These are phyloP conservation scores for Myoxocephalus aenaeus DNA, from an alignment of 2,797 vertebrate species.

Conservation along the genomic window DNA sequence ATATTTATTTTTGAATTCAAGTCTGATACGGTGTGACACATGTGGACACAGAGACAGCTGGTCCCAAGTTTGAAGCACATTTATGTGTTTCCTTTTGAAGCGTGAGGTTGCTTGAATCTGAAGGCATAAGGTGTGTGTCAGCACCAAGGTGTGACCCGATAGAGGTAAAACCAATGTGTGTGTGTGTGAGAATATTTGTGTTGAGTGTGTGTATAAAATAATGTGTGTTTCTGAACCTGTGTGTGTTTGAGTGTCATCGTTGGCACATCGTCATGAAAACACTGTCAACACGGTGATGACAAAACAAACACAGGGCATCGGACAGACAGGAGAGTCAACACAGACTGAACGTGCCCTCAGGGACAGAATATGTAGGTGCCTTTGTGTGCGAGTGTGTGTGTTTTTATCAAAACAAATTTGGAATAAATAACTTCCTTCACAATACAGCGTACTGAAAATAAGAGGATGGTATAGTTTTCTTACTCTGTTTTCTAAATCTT, in stretches of 20 bases:
- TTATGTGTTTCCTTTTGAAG: constrained; percentile 30
- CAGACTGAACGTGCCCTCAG: constrained; percentile 39
- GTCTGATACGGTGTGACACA: constrained; percentile 37
- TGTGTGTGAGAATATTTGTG: constrained; percentile 1
- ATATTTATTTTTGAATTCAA: background rate
- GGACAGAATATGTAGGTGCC: constrained; percentile 16
- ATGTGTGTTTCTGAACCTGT: constrained; percentile 25
- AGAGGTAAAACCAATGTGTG: constrained; percentile 31
- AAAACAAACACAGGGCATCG: constrained; percentile 46
- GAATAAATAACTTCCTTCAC: background rate
- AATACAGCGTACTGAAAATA: background rate
- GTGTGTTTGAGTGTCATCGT: constrained; percentile 29
- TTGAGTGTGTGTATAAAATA: constrained; percentile 18
- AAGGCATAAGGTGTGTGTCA: constrained; percentile 55
- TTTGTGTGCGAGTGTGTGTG: background rate
- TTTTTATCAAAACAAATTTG: background rate
- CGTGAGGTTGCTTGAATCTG: constrained; percentile 51
- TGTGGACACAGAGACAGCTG: constrained; percentile 36
- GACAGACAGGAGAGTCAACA: constrained; percentile 60
- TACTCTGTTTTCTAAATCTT: background rate
- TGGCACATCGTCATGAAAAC: constrained; percentile 45
- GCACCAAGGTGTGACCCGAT: constrained; percentile 57
- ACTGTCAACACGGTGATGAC: constrained; percentile 46
- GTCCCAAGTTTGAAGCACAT: constrained; percentile 32
- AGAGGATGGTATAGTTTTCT: fast-evolving